phyloP scores from a whole-genome alignment of 2,888 invertebrate species.

The Catocala fraxini region DNA sequence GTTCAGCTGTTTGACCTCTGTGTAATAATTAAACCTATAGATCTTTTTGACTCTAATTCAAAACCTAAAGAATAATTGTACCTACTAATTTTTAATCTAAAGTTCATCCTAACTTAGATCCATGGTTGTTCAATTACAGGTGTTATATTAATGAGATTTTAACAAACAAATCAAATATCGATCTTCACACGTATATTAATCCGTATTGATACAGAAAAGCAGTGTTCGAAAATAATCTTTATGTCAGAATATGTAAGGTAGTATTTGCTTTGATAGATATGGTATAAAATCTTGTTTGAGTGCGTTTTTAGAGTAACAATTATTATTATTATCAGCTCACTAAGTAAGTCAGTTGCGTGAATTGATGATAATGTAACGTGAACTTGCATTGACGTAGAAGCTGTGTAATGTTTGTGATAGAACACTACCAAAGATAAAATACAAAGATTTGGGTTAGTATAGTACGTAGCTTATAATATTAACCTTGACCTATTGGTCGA shows the following conservation, averaged over 20 bases:
- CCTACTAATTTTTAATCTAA: slow-evolving; percentile 14
- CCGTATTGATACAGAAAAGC: slow-evolving; percentile 21
- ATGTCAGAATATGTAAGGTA: slow-evolving; percentile 2
- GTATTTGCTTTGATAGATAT: slow-evolving; percentile 16
- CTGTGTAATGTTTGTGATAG: slow-evolving; percentile 4
- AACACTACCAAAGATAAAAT: too few relatives aligned
- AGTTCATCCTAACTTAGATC: slow-evolving; percentile 21
- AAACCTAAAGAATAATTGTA: slow-evolving; percentile 14
- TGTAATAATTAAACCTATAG: too few relatives aligned
- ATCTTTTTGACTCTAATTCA: slow-evolving; percentile 5
- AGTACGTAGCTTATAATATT: too few relatives aligned
- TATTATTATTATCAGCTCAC: slow-evolving; percentile 61
- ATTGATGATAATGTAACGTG: slow-evolving; percentile 66
- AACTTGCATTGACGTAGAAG: slow-evolving; percentile 28
- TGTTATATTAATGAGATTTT: slow-evolving; percentile 44
- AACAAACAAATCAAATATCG: slow-evolving; percentile 48
- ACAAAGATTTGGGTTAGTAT: too few relatives aligned
- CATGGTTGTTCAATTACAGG: slow-evolving; percentile 37
- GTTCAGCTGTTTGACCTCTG: too few relatives aligned
- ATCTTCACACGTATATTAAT: slow-evolving; percentile 52
- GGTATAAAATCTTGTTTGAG: slow-evolving; percentile 38
- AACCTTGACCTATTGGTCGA: too few relatives aligned
- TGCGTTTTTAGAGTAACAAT: slow-evolving; percentile 54
- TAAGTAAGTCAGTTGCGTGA: slow-evolving; percentile 66
- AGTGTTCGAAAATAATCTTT: neutral